Evolutionary conservation across 2,113 vertebrate species (phyloP).

Genomic region (Lepus americanus): DNA sequence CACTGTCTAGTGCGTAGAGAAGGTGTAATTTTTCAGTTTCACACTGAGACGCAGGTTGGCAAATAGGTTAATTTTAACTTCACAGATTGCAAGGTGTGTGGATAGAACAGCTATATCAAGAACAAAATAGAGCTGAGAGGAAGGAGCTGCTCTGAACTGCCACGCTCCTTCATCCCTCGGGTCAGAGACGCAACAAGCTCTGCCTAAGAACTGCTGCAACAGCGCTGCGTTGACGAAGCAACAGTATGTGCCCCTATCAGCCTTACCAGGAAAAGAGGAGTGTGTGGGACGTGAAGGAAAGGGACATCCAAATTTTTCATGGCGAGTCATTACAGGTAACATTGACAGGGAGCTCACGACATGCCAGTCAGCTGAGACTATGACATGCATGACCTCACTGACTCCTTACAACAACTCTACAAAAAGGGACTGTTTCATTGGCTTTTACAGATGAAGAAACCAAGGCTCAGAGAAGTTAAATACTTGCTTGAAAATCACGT

Average conservation of each 20-base stretch:
- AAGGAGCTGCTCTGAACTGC: conserved; percentile 77
- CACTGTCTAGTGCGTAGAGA: conserved; percentile 80
- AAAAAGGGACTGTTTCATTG: background rate
- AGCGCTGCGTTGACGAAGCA: background rate
- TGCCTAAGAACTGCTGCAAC: conserved; percentile 73
- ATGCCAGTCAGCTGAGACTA: background rate
- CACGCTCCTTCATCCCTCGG: conserved; percentile 83
- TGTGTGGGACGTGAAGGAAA: conserved; percentile 69
- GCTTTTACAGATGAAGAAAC: background rate
- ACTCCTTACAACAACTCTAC: background rate
- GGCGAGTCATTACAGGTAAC: conserved; percentile 1
- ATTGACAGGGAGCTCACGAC: conserved; percentile 31
- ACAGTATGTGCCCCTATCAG: background rate
- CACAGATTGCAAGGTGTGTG: conserved; percentile 80
- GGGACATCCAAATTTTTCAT: conserved; percentile 4
- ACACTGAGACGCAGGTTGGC: conserved; percentile 80
- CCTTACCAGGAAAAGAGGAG: background rate
- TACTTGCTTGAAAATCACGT: background rate
- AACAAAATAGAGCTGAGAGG: conserved; percentile 81
- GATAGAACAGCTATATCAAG: conserved; percentile 77
- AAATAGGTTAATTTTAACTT: conserved; percentile 88
- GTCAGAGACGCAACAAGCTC: conserved; percentile 78
- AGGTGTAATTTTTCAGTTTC: conserved; percentile 86
- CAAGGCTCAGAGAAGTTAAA: background rate
- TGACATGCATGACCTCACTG: background rate